A percentile compares a stretch with the other conserved stretches of the same genome.
These are phyloP conservation scores for Acheta domesticus DNA, from an alignment of 2,888 invertebrate species.

Conservation along the genomic window DNA sequence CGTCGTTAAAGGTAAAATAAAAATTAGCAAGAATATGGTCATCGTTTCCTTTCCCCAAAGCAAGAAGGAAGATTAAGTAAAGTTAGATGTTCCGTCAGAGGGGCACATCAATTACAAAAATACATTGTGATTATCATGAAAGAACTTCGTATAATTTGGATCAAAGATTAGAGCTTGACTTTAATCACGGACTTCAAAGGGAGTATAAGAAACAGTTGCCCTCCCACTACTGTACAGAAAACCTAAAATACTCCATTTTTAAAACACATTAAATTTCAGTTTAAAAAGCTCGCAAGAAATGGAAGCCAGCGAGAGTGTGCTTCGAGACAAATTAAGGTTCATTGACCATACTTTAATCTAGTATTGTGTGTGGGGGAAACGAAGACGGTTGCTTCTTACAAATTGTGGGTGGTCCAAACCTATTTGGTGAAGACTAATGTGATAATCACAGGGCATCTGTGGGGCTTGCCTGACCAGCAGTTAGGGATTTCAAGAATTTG, in stretches of 20 bases:
- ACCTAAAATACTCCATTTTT: neutral
- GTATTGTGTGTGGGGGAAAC: neutral
- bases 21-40: too few relatives aligned
- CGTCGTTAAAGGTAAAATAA: too few relatives aligned
- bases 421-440: constrained; percentile 9
- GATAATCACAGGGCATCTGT: neutral
- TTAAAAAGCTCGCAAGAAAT: neutral
- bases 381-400: neutral
- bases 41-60: too few relatives aligned
- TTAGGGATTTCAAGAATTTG: constrained; percentile 18
- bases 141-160: too few relatives aligned
- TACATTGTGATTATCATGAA: too few relatives aligned
- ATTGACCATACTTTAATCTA: neutral
- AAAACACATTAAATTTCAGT: neutral
- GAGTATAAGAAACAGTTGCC: neutral
- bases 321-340: constrained; percentile 10
- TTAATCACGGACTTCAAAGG: too few relatives aligned
- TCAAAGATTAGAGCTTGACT: too few relatives aligned
- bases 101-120: too few relatives aligned
- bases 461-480: neutral
- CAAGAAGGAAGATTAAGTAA: too few relatives aligned
- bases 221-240: neutral
- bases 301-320: neutral
- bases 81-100: too few relatives aligned
- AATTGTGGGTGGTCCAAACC: constrained; percentile 18